Evolutionary conservation across 2,888 invertebrate species (phyloP), one percentile per base, ranked within the genome.

Genomic region (Aspidiotus rigidus): DNA sequence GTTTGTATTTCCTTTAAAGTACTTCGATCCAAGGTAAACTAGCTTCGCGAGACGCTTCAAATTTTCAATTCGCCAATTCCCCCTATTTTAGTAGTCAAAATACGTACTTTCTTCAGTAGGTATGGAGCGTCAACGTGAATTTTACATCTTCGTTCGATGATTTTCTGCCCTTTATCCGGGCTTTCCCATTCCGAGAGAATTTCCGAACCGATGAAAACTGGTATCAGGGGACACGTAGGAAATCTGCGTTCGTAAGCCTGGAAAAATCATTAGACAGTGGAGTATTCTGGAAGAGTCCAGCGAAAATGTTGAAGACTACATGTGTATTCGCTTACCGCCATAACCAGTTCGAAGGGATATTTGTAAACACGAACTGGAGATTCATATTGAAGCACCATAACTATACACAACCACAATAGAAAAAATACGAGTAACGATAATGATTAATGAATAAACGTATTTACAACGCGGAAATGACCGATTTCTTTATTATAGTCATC

Each of bases 361-460:
- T 94, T 94, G 82, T 95, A 96, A 74, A 96, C 91, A 83, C 95
- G 85, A 67, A 95, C 88, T 75, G 95, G 95, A 73, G 93, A 91
- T 79, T 91, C 90, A 81, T 93, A 96, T 79, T 93, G 92, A 81
- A 96, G 95, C 77, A 96, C 95, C 95, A 96, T 96, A 16, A 70
- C 70, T 62, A 41, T 11, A 28, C 28, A 28, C 28, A 13, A 49
- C n/a, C 49, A 49, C 49, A 49, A 49, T 49, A 49, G 10, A 49
- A 49, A 49, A n/a, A 49, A 49, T 11, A 3, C 28, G 28, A 28
- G 28, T 5, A 28, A 28, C 28, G 57, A 59, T 16, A 39, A 59
- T 59, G 60, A 39, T 59, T 59, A 59, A 15, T 28, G 28, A 28
- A 28, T 28, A 28, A 1, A 28, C 28, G 28, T 49, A 49, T 49